Base-by-base conservation (phyloP, 1,140 invertebrate species). In the Asbolus verrucosus region DNA sequence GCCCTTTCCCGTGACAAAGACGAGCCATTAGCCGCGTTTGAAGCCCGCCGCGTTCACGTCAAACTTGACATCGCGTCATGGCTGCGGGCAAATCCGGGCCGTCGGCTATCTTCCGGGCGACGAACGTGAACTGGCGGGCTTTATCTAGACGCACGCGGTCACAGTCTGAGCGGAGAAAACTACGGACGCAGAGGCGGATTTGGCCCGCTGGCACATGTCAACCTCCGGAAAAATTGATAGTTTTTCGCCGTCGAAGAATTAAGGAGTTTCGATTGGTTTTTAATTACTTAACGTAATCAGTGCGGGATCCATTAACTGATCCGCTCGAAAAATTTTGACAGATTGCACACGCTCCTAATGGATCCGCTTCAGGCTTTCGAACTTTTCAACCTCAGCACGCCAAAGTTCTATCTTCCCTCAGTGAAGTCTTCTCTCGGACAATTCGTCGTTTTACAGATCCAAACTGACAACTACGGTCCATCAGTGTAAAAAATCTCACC, bases 1-100 rank as follows among this genome's bases (percentile, higher is more conserved):
- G 43, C 38, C 24, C 33, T 38, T 39, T 54, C 43, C 59, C 70
- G 69, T 73, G 74, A 77, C 75, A 76, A 76, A 76, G 74, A 73
- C 71, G 62, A 69, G 71, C 74, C 76, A 76, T 77, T 77, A 75
- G 76, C 73, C 72, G 76, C 72, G 71, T 75, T 75, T 71, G 73
- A 71, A 67, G 69, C 71, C 68, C 71, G 36, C 61, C 39, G 59
- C 69, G 67, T 75, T 71, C 70, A 43, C 72, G 76, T 77, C 76
- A 76, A 76, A 76, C 69, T 77, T 76, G 74, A 76, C 76, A 75
- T 75, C 74, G 71, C 76, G 68, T 77, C 74, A 76, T 73, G 71
- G 71, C 74, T 75, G 65, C 74, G 74, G 73, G 73, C 74, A 73
- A 69, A 77, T 77, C 74, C 74, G 69, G 70, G 67, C 73, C 74